phyloP scores from a whole-genome alignment of 1,140 invertebrate species.

The Pogonomyrmex californicus region DNA sequence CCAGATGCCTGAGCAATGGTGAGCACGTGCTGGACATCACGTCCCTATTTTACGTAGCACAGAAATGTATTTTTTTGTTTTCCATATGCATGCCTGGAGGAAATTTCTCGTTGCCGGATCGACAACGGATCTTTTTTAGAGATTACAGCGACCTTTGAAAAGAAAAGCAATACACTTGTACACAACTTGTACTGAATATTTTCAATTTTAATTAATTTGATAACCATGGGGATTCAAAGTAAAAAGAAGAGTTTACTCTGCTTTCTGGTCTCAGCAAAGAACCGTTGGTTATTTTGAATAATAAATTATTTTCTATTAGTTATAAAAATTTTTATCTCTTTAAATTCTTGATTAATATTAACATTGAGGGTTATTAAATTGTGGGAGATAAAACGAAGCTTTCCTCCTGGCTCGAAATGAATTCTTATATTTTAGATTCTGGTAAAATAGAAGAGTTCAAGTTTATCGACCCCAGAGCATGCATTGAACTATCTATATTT shows the following conservation, averaged over 20 bases:
- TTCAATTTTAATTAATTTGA: neutral
- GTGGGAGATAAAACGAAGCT: neutral
- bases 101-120: neutral
- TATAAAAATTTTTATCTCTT: neutral
- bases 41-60: neutral
- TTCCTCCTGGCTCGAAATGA: neutral
- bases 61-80: neutral
- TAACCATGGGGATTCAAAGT: neutral
- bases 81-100: neutral
- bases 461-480: neutral
- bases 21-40: conserved; percentile 52
- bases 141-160: no score
- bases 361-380: neutral
- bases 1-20: conserved; percentile 86
- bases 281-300: neutral
- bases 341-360: conserved; percentile 8
- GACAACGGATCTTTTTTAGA: no score
- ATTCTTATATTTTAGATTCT: conserved; percentile 22
- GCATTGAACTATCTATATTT: conserved; percentile 12
- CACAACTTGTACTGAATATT: neutral
- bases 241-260: neutral
- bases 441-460: neutral
- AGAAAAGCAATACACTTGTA: neutral
- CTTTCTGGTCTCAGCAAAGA: neutral
- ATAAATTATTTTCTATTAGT: neutral